Evolutionary conservation across 2,113 vertebrate species (phyloP).

Genomic region (Mystacornis crossleyi): DNA sequence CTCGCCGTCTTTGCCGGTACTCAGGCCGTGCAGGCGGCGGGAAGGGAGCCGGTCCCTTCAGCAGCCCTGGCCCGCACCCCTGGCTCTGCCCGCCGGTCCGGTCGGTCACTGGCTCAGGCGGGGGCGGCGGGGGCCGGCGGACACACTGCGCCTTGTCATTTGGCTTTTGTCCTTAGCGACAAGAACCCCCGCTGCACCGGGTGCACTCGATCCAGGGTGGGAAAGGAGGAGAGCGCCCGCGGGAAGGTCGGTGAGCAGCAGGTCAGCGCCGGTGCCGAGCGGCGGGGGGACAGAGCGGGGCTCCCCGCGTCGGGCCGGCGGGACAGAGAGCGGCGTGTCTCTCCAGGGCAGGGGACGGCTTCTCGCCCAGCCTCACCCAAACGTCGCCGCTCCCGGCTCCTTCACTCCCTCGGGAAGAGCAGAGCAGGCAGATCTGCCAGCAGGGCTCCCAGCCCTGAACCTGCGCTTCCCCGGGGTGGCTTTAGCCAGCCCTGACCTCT

Average conservation of each 20-base stretch:
- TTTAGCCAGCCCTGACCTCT: background rate
- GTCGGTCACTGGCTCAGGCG: background rate
- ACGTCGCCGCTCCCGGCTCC: background rate
- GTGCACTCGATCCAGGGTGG: rapidly evolving
- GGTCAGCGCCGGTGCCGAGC: background rate
- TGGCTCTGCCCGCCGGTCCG: background rate
- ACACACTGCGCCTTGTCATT: rapidly evolving
- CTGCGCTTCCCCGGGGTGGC: background rate
- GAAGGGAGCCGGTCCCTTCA: background rate
- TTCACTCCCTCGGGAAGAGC: too few species aligned
- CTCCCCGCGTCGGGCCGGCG: background rate
- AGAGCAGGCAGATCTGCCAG: background rate
- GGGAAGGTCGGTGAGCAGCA: rapidly evolving
- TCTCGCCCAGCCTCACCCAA: background rate
- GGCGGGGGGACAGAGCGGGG: background rate
- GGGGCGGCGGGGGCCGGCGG: too few species aligned
- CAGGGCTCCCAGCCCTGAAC: background rate
- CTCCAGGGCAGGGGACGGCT: background rate
- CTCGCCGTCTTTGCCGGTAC: background rate
- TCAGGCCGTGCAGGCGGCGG: background rate
- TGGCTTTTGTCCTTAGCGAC: too few species aligned
- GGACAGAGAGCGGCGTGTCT: background rate
- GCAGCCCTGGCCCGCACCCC: slow-evolving; percentile 76
- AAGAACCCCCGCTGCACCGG: background rate
- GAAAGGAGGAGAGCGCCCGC: background rate